Base-by-base conservation (phyloP, 2,113 vertebrate genomes). In the Cairina moschata region DNA sequence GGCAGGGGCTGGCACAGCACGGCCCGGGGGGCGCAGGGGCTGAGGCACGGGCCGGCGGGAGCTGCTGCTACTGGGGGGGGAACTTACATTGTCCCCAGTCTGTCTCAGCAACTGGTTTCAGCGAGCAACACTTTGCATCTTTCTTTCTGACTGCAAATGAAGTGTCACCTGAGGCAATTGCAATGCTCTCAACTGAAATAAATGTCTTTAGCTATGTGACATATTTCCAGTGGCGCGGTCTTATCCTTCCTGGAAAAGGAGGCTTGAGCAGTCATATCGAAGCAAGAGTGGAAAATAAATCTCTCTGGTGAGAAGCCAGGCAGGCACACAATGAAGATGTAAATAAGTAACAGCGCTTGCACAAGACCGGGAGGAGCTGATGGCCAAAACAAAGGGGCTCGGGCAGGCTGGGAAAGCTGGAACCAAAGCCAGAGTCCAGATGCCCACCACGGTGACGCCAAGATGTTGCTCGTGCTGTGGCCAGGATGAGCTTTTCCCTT, bases 21-120 rank as follows among this genome's bases (percentile, higher is more conserved):
- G 7, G 55, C 8, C 23, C 8, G 3, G 1, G 11, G 34, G 4
- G 22, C 2, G 0, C 0, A 73, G 28, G 69, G 32, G 54, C 7
- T 5, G 42, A 14, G 32, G 66, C 42, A 68, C 21, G n/a, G 32
- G 31, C 31, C 3, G 3, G 15, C 11, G 14, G 58, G 40, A 9
- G 25, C 4, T 1, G 17, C 18, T 3, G n/a, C 25, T 11, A 8
- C 6, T 9, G 17, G 4, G 3, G 17, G 48, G 17, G 48, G 40
- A 29, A 10, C 40, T 11, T 4, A 0, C 8, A 1, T 1, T 38
- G 1, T 12, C 15, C 40, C 54, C 54, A 0, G 34, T 3, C 42
- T 6, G 84, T 20, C 62, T 44, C 69, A 38, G 79, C 90, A 88
- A 15, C 62, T 56, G 82, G 58, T 73, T 75, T 62, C 59, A 46